Conservation (phyloP, 35 echinoderm and acorn worm genomes). For the Hemicentrotus pulcherrimus region DNA sequence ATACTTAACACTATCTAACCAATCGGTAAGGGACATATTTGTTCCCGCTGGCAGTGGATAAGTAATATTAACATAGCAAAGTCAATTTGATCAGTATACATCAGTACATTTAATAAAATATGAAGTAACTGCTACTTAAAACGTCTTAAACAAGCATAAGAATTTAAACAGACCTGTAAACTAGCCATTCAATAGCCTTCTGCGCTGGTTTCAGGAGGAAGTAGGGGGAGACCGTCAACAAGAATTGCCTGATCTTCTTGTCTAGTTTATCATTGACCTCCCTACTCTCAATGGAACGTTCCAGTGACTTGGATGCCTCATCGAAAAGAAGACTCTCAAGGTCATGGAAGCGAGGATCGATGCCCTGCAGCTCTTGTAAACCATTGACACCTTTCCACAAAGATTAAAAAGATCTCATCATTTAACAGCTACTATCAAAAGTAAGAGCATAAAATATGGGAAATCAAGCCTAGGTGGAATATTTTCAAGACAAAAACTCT, state of each 20-base stretch:
- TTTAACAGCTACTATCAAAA: neutral
- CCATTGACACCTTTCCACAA: slow-evolving; percentile 85
- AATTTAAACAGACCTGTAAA: slow-evolving; percentile 70
- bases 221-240: slow-evolving; percentile 80
- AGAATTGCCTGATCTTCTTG: slow-evolving; percentile 78
- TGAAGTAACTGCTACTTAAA: no score
- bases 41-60: no score
- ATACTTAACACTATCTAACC: no score
- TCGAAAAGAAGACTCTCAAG: slow-evolving; percentile 90
- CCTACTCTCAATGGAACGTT: slow-evolving; percentile 78
- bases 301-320: slow-evolving; percentile 85
- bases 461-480: no score
- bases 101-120: no score
- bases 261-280: slow-evolving; percentile 83
- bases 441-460: neutral
- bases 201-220: slow-evolving; percentile 90
- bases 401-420: neutral
- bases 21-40: no score
- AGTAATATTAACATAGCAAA: no score
- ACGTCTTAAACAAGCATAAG: neutral
- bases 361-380: slow-evolving; percentile 77
- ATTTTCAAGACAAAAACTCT: no score
- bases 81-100: no score
- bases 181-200: slow-evolving; percentile 93
- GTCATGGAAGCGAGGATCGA: slow-evolving; percentile 80